phyloP scores from a whole-genome alignment of 1,140 invertebrate genomes.

The Dryas iulia region DNA sequence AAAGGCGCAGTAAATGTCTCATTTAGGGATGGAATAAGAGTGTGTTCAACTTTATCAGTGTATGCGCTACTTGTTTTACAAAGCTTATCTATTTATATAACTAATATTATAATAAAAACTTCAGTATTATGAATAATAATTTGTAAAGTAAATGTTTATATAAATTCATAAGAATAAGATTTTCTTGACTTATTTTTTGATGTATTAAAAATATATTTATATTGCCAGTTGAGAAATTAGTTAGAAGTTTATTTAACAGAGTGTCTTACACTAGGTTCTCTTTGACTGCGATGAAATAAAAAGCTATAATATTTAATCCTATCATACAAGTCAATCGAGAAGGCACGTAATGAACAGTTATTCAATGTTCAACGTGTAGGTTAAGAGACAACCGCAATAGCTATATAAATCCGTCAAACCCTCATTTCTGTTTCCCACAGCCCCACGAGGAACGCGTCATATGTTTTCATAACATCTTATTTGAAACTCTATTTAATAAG shows the following conservation, averaged over 20 bases:
- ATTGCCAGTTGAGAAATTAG: no score
- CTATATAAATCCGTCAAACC: constrained; percentile 40
- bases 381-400: constrained; percentile 36
- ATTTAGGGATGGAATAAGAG: constrained; percentile 24
- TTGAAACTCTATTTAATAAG: constrained; percentile 2
- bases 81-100: background rate
- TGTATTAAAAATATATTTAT: no score
- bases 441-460: constrained; percentile 2
- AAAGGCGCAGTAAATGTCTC: constrained; percentile 32
- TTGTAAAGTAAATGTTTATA: no score
- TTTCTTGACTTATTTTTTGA: no score
- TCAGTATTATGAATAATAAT: background rate
- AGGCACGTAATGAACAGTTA: constrained; percentile 35
- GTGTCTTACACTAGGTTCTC: no score
- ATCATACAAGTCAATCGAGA: constrained; percentile 26
- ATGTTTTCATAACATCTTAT: background rate
- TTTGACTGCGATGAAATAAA: no score
- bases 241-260: no score
- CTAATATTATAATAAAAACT: background rate
- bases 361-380: constrained; percentile 23
- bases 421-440: constrained; percentile 46
- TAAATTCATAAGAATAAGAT: no score
- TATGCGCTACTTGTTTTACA: background rate
- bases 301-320: constrained; percentile 13
- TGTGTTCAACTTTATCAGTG: background rate